Conservation (phyloP, 1,140 invertebrate genomes). For the Apocrypta bakeri region DNA sequence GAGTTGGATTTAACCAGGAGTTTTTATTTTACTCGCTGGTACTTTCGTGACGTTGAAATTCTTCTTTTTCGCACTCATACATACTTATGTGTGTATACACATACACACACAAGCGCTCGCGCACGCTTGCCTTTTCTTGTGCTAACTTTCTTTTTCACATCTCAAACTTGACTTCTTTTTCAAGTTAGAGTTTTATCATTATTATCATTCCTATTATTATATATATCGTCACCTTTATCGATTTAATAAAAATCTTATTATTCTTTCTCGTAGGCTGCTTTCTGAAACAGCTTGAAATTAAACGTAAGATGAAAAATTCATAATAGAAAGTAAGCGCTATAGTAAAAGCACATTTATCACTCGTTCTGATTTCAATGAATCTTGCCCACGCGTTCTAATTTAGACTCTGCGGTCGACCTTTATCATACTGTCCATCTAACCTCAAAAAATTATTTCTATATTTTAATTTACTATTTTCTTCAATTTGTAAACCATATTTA, state of each 20-base stretch:
- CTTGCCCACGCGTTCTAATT: background rate
- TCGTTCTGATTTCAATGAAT: background rate
- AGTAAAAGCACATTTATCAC: slow-evolving; percentile 16
- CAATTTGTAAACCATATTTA: background rate
- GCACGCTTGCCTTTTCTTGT: slow-evolving; percentile 18
- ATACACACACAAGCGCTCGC: background rate
- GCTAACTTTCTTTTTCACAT: slow-evolving; percentile 41
- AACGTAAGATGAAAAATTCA: background rate
- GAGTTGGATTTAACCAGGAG: slow-evolving; percentile 27
- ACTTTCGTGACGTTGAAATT: slow-evolving; percentile 29
- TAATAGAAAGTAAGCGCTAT: background rate
- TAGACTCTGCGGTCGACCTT: background rate
- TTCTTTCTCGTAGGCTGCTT: background rate
- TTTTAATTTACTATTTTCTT: background rate
- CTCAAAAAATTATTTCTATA: slow-evolving; percentile 4
- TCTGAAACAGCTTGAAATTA: background rate
- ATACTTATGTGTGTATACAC: background rate
- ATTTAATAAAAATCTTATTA: background rate
- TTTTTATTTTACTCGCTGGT: slow-evolving; percentile 38
- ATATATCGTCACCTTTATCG: background rate
- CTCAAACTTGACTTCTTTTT: slow-evolving; percentile 32
- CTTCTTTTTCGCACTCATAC: slow-evolving; percentile 36
- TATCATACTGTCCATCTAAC: background rate
- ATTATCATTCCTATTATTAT: background rate
- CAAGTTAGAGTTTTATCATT: slow-evolving; percentile 29